Base-by-base conservation (phyloP, 2,113 vertebrate genomes). In the Ammodramus savannarum region DNA sequence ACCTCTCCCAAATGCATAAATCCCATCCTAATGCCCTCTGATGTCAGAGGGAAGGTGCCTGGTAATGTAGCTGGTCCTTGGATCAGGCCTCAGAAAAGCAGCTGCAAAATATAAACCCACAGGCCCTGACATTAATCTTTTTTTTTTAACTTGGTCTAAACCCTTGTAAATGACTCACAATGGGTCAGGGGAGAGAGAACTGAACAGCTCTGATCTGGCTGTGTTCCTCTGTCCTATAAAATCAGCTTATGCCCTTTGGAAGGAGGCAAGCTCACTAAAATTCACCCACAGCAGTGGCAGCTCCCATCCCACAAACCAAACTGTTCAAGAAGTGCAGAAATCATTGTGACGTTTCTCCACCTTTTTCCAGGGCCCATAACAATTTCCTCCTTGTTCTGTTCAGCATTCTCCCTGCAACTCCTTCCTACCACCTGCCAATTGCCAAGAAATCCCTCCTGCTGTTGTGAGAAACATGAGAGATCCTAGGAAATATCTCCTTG, bases 31-130 rank as follows among this genome's bases (percentile, higher is more conserved):
- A 85, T 92, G 89, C 87, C 85, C 86, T 67, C 38, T 81, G 80
- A 87, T 92, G 71, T 95, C 87, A 89, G 73, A 59, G 57, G 18
- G 49, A 95, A 94, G 58, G 74, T 85, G 84, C 74, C 62, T 82
- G 77, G 57, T 85, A 69, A 91, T 0, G 0, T 82, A 66, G 20
- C 49, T 85, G 58, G 62, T 85, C 77, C 80, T 95, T 61, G 84
- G 87, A 95, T 57, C 44, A 41, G 41, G 77, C 62, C 81, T 82
- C 44, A 69, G 81, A 87, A 94, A 43, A 95, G 74, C 95, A 96
- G 89, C 87, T 96, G 94, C 74, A 94, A 92, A 76, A 75, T 82
- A 95, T 91, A 87, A 95, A 81, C 52, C 58, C 5, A 1, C 86
- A 91, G 77, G 63, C 93, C 82, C 66, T 1, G 18, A 95, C 94